A percentile compares a stretch with the other conserved stretches of the same genome.
These are phyloP conservation scores for Coelinius sp. DNA, from an alignment of 2,888 invertebrate species.

Conservation along the genomic window DNA sequence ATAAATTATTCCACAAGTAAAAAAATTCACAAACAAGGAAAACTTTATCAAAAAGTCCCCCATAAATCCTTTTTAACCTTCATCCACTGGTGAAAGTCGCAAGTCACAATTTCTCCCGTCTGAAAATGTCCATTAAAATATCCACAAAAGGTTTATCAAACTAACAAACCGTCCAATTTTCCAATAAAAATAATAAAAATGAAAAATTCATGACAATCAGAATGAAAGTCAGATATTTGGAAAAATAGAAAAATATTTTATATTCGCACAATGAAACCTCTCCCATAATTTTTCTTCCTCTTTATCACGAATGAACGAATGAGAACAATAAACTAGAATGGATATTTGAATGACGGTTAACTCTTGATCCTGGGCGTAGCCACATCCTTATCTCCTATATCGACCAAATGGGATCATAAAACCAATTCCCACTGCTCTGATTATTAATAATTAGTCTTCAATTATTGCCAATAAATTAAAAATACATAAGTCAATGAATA, in stretches of 20 bases:
- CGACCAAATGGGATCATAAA: slow-evolving; percentile 1
- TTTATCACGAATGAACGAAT: not conserved
- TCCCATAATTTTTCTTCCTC: not conserved
- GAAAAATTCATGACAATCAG: not conserved
- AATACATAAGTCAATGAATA: not conserved
- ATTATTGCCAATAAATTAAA: not conserved
- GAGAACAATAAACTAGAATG: slow-evolving; percentile 3
- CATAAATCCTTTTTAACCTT: not conserved
- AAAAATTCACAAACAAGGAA: not conserved
- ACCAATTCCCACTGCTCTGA: not conserved
- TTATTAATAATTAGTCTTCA: slow-evolving; percentile 6
- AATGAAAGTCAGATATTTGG: not conserved
- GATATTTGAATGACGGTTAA: not conserved
- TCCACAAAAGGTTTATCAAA: slow-evolving; percentile 1
- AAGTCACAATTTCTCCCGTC: not conserved
- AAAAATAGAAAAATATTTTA: not conserved
- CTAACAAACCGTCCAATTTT: not conserved
- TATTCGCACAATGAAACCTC: not conserved
- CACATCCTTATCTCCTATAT: not conserved
- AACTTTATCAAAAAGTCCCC: not conserved
- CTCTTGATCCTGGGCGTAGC: not conserved
- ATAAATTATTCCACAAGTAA: not conserved
- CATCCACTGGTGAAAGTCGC: slow-evolving; percentile 5
- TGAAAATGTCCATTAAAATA: slow-evolving; percentile 8
- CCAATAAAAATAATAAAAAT: not conserved